phyloP scores from a whole-genome alignment of 2,113 vertebrate species.

The Triplophysa dalaica region DNA sequence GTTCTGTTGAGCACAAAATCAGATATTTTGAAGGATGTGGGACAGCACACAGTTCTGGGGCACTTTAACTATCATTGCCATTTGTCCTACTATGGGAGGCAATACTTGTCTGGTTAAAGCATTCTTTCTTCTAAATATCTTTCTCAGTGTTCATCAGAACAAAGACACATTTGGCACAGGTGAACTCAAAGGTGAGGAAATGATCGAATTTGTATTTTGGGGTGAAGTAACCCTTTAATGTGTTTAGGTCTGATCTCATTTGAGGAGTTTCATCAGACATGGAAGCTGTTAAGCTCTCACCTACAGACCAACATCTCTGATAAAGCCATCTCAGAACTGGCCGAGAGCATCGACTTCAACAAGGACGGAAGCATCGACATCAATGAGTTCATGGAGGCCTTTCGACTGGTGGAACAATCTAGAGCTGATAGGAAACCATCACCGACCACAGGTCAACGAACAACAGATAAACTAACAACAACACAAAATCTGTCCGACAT shows the following conservation, averaged over 20 bases:
- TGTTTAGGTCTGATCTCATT: slow-evolving; percentile 85
- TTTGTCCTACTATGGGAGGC: no score
- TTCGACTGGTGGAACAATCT: slow-evolving; percentile 81
- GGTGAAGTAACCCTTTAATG: not conserved
- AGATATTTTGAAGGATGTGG: no score
- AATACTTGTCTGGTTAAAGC: no score
- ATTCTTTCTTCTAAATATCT: no score
- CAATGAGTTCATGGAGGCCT: slow-evolving; percentile 96
- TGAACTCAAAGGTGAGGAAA: no score
- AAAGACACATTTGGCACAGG: no score
- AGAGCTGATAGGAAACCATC: not conserved
- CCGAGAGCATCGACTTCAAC: slow-evolving; percentile 92
- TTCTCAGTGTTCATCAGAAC: no score
- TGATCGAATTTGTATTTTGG: no score
- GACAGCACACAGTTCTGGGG: no score
- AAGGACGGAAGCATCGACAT: slow-evolving; percentile 94
- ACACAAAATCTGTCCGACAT: not conserved
- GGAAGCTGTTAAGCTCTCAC: slow-evolving; percentile 89
- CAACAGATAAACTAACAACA: not conserved
- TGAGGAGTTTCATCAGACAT: slow-evolving; percentile 89
- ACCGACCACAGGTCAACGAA: not conserved
- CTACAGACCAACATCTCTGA: slow-evolving; percentile 82
- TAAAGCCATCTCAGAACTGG: slow-evolving; percentile 79
- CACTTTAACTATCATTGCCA: no score
- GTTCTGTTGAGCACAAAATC: no score